These are phyloP conservation scores for Leptura quadrifasciata DNA, from an alignment of 2,888 invertebrate genomes.

Conservation along the genomic window DNA sequence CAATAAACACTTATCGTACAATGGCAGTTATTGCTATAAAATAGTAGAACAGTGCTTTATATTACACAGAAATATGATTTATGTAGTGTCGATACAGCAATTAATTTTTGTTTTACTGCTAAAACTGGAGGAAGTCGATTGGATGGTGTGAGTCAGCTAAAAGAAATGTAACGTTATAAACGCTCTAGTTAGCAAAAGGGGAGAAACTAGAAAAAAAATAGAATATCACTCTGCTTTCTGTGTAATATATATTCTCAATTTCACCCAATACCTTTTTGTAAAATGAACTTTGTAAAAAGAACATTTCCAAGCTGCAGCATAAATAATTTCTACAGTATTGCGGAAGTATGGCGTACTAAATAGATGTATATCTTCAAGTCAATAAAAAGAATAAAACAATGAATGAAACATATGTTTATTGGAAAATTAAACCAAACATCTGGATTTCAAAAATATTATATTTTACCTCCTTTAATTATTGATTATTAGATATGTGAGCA, in stretches of 20 bases:
- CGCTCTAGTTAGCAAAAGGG: conserved; percentile 12
- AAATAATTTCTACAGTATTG: no score
- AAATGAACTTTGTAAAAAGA: neutral
- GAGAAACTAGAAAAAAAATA: neutral
- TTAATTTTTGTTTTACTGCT: conserved; percentile 55
- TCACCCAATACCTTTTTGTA: neutral
- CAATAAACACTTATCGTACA: conserved; percentile 70
- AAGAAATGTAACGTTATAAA: conserved; percentile 17
- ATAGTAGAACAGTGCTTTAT: conserved; percentile 57
- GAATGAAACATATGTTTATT: no score
- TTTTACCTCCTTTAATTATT: no score
- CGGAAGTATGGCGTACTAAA: no score
- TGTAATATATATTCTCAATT: neutral
- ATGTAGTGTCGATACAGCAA: conserved; percentile 55
- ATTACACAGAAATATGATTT: conserved; percentile 57
- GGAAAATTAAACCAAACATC: no score
- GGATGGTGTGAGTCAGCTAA: conserved; percentile 47
- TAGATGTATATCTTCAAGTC: no score
- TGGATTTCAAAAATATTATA: no score
- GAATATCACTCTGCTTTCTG: neutral
- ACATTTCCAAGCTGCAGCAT: neutral
- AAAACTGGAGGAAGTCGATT: conserved; percentile 32
- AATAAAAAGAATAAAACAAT: no score
- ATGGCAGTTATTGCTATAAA: conserved; percentile 68
- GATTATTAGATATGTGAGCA: no score